Evolutionary conservation across 30 jellyfish, hydroid and myxozoan species (phyloP), one percentile per base, ranked within the genome.

Genomic region (Hydractinia echinata): DNA sequence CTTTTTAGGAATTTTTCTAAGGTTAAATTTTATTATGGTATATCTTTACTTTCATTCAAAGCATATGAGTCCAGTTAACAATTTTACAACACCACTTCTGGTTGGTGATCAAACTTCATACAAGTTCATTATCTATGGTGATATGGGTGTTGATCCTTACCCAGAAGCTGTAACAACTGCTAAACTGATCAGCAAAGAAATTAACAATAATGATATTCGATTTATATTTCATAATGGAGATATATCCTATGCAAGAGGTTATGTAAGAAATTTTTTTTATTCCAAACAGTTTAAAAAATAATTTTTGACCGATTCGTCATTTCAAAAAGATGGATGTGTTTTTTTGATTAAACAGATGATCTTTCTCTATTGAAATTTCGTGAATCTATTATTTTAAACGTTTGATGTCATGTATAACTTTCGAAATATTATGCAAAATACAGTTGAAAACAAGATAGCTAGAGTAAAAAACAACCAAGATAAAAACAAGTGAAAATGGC

Each of bases 221-320:
- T 76, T 86, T 53, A 81, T 87, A 51, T 82, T 72, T 56, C 97
- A 91, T 74, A 79, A 74, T 79, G 97, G 97, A 7, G 97, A 91
- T 78, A 91, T 91, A 16, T 91, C 97, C 13, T 87, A 86, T 83
- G 97, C 97, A 13, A 54, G 86, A 62, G 97, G 97, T 10, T 82
- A 77, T 61, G 97, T 91, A 78, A 58, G 97, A 86, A 14, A 39
- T 16, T 58, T 64, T 64, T 13, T 64, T 64, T 64, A 13, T 64
- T 64, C 39, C 44, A 30, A 30, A 30, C 44, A 30, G 44, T 30
- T 30, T 30, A 30, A 30, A 30, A 30, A 30, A 30, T 30, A 30
- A 30, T 30, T 30, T 30, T 30, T 30, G 44, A 30, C 44, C 2
- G 44, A 30, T 30, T 30, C 44, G 2, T 30, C 44, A 30, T 30